Evolutionary conservation across 2,888 invertebrate genomes (phyloP), one percentile per base, ranked within the genome.

Genomic region (Polydrusus tereticollis): DNA sequence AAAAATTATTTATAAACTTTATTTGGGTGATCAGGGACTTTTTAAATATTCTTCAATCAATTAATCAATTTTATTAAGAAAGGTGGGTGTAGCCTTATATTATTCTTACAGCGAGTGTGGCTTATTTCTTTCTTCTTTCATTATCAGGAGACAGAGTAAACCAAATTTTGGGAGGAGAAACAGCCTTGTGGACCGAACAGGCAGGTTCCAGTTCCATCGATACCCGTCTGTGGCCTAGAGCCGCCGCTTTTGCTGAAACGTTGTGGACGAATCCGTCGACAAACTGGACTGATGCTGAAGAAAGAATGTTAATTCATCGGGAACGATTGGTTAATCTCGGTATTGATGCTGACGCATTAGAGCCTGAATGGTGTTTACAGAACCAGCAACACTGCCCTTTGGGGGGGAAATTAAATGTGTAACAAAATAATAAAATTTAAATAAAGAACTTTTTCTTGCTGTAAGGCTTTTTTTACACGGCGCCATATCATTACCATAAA

Each of bases 301-400:
- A 73, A 38, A 67, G 75, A 36, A 68, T 75, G 67, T 55, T 75
- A 20, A 10, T 75, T 5, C 75, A 75, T 21, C 67, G 73, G 20
- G 73, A 75, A 20, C 66, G 72, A 8, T 85, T 95, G 60, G 89
- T 92, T 0, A 84, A 87, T 66, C 88, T 90, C 79, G 92, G 92
- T 20, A 87, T 94, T 62, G 84, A 87, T 7, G 90, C 94, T 0
- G 94, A 95, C 77, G 88, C 91, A n/a, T 81, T 95, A 64, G 89
- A 94, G 82, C 95, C 95, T 0, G 90, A 93, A 81, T 95, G 95
- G 95, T 96, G 95, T 81, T 86, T 90, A 76, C 93, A 94, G 81
- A 92, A 95, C 83, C 92, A 94, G 83, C 91, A 91, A 16, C 87
- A 88, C 74, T 94, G 94, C 82, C 87, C 88, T 7, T 75, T 75